Percentiles rank a stretch among this genome's conserved stretches.
phyloP scores from a whole-genome alignment of 2,797 vertebrate genomes.

The Sebastes taczanowskii region DNA sequence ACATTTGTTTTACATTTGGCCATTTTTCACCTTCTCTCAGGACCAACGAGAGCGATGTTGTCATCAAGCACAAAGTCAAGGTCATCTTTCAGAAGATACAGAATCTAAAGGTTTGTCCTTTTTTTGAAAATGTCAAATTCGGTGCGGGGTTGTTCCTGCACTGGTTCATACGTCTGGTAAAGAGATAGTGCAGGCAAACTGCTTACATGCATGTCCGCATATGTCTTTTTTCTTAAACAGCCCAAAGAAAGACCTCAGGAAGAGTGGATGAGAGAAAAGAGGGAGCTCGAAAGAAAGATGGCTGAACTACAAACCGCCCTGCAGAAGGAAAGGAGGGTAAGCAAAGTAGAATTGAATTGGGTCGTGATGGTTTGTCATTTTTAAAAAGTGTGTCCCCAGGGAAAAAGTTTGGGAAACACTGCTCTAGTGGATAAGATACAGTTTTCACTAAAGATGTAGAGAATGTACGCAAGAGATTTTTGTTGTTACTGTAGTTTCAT shows the following conservation, averaged over 20 bases:
- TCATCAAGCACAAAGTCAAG: slow-evolving; percentile 84
- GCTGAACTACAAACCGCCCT: slow-evolving; percentile 83
- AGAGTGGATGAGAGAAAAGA: slow-evolving; percentile 77
- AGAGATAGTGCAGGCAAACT: not conserved
- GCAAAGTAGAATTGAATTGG: not conserved
- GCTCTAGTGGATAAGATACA: too few relatives aligned
- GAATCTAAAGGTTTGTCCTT: slow-evolving; percentile 82
- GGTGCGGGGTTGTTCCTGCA: not conserved
- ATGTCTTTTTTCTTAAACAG: slow-evolving; percentile 37
- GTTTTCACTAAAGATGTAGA: fast-evolving
- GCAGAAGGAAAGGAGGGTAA: slow-evolving; percentile 84
- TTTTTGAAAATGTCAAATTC: not conserved
- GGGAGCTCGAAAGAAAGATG: slow-evolving; percentile 79
- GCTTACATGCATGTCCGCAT: not conserved
- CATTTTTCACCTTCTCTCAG: slow-evolving; percentile 60
- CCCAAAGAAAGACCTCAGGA: slow-evolving; percentile 58
- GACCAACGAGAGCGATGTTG: slow-evolving; percentile 83
- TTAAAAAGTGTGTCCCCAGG: too few relatives aligned
- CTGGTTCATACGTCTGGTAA: not conserved
- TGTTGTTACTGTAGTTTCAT: not conserved
- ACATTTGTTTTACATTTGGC: not conserved
- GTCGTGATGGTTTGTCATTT: too few relatives aligned
- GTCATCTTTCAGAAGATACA: slow-evolving; percentile 87
- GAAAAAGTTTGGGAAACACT: too few relatives aligned
- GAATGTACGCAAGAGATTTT: not conserved